A percentile compares a stretch with the other conserved stretches of the same genome.
Conservation (phyloP, 2,113 vertebrate genomes). For the Rhinogobius similis region DNA sequence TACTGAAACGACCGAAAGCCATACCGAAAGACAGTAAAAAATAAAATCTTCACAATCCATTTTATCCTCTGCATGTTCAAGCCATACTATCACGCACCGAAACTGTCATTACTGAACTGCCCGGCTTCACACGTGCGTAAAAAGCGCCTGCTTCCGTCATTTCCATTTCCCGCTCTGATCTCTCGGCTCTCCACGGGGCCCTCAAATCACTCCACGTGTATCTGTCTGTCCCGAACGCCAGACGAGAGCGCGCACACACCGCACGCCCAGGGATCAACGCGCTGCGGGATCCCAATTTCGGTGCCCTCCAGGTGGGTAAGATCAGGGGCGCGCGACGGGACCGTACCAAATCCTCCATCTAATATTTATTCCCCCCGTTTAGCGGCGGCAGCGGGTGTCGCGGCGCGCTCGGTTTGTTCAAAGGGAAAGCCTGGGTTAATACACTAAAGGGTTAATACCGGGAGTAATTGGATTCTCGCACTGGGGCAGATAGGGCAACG, state of each 20-base stretch:
- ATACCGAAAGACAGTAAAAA: too few species aligned
- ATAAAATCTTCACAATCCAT: too few species aligned
- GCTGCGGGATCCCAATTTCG: constrained; percentile 66
- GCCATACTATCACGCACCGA: too few species aligned
- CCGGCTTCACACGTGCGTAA: too few species aligned
- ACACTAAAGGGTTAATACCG: constrained; percentile 69
- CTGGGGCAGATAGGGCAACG: constrained; percentile 49
- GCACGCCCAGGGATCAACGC: constrained; percentile 66
- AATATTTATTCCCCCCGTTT: constrained; percentile 70
- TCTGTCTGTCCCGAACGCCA: constrained; percentile 39
- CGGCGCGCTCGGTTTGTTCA: constrained; percentile 58
- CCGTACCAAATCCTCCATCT: constrained; percentile 54
- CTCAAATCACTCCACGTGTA: constrained; percentile 37
- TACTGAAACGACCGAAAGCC: too few species aligned
- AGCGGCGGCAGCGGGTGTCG: constrained; percentile 58
- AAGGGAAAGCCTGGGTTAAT: constrained; percentile 67
- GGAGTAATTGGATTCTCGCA: constrained; percentile 69
- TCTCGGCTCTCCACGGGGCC: constrained; percentile 30
- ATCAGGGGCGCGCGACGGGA: constrained; percentile 59
- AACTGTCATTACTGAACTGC: too few species aligned
- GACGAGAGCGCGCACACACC: constrained; percentile 53
- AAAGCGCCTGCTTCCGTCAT: not conserved
- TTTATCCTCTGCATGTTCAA: too few species aligned
- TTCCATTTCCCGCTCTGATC: constrained; percentile 21
- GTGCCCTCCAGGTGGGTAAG: constrained; percentile 66